Conservation (phyloP, 2,797 vertebrate species). For the Ptychadena robeensis region DNA sequence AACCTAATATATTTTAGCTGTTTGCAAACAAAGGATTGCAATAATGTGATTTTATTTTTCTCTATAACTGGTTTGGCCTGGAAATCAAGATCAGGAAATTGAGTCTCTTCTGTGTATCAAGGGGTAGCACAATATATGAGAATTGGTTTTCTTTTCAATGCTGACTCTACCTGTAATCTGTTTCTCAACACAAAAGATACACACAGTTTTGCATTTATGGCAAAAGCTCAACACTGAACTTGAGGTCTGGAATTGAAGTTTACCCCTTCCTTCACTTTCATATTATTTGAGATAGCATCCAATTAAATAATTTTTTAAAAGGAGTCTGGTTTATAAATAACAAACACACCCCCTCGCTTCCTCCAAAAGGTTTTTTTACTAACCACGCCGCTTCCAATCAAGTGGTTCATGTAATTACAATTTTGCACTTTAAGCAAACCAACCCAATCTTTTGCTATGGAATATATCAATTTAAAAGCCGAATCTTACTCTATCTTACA, state of each 20-base stretch:
- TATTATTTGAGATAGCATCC: not conserved
- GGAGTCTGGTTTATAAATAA: not conserved
- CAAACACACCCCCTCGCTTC: not conserved
- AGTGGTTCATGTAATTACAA: too few relatives aligned
- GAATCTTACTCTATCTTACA: too few relatives aligned
- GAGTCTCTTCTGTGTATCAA: conserved; percentile 13
- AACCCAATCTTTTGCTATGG: too few relatives aligned
- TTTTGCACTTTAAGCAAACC: too few relatives aligned
- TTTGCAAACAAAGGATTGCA: not conserved
- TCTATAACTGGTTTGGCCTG: conserved; percentile 3
- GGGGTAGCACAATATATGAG: not conserved
- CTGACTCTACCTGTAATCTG: not conserved
- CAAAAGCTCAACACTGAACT: not conserved
- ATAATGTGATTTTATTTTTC: not conserved
- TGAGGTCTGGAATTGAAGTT: not conserved
- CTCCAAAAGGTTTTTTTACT: not conserved
- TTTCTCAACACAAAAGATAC: not conserved
- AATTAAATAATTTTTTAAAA: not conserved
- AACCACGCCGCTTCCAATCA: not conserved
- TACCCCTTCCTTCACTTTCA: not conserved
- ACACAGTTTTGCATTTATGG: conserved; percentile 12
- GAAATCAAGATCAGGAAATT: conserved; percentile 19
- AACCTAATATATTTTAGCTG: not conserved
- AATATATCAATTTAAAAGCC: too few relatives aligned
- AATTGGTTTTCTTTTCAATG: conserved; percentile 16